These are phyloP conservation scores for Myiagra hebetior DNA, from an alignment of 2,113 vertebrate species.

Conservation along the genomic window DNA sequence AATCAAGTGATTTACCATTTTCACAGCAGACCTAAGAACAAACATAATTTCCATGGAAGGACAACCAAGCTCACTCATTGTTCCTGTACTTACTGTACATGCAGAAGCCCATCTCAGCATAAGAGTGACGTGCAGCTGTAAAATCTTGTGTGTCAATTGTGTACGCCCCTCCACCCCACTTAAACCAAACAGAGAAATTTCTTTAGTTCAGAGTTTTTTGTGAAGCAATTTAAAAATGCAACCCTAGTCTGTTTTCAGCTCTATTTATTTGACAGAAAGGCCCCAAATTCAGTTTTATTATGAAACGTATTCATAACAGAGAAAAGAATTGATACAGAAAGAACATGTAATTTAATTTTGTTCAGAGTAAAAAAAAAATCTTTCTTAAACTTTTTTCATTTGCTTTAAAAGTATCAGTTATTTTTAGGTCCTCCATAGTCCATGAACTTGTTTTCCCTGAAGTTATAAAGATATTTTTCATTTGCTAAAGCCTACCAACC, in stretches of 20 bases:
- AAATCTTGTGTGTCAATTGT: not conserved
- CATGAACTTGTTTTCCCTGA: not conserved
- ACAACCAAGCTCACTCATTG: not conserved
- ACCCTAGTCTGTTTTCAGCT: not conserved
- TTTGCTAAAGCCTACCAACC: not conserved
- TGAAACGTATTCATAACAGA: not conserved
- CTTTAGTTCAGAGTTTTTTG: not conserved
- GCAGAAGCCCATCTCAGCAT: not conserved
- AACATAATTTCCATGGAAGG: not conserved
- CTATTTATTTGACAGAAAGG: not conserved
- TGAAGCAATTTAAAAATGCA: not conserved
- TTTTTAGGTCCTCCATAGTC: not conserved
- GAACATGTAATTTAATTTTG: not conserved
- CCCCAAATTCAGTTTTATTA: not conserved
- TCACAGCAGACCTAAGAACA: not conserved
- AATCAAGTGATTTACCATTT: not conserved
- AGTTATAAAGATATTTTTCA: not conserved
- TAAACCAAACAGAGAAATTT: not conserved
- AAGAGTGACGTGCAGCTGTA: not conserved
- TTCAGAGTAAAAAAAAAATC: not conserved
- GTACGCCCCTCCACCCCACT: fast-evolving
- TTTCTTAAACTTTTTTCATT: not conserved
- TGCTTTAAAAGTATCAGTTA: not conserved
- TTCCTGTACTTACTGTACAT: not conserved
- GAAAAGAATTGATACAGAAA: not conserved